Evolutionary conservation across 2,888 invertebrate genomes (phyloP).

Genomic region (Hypena proboscidalis): DNA sequence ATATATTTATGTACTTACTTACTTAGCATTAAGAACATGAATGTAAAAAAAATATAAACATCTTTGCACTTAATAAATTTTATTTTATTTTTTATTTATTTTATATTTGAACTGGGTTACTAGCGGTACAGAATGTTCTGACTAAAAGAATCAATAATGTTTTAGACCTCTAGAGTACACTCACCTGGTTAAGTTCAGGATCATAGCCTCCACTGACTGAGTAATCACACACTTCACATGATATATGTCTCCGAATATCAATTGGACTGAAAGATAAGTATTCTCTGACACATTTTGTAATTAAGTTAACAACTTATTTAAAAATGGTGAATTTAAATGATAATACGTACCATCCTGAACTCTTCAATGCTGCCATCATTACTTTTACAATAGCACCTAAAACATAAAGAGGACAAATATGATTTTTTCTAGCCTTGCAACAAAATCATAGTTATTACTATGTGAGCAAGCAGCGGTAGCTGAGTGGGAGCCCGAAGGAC

Average conservation of each 20-base stretch:
- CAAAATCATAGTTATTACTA: neutral
- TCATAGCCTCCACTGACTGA: slow-evolving; percentile 97
- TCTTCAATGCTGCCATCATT: slow-evolving; percentile 93
- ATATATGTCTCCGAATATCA: slow-evolving; percentile 94
- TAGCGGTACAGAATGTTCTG: too few species aligned
- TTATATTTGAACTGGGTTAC: too few species aligned
- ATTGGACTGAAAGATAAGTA: slow-evolving; percentile 86
- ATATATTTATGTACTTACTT: too few species aligned
- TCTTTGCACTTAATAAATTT: too few species aligned
- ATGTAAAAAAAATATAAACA: too few species aligned
- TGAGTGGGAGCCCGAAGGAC: too few species aligned
- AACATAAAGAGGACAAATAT: slow-evolving; percentile 34
- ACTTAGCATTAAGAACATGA: too few species aligned
- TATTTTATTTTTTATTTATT: too few species aligned
- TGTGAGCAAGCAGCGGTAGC: too few species aligned
- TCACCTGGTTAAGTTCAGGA: slow-evolving; percentile 90
- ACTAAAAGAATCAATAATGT: neutral
- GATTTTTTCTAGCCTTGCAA: too few species aligned
- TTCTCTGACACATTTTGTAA: neutral
- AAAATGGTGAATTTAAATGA: neutral
- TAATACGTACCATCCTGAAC: slow-evolving; percentile 92
- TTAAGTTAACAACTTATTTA: slow-evolving; percentile 4
- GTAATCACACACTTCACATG: slow-evolving; percentile 95
- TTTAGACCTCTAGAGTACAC: neutral
- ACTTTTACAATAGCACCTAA: slow-evolving; percentile 92